These are phyloP conservation scores for Ypsolopha sequella DNA, from an alignment of 2,888 invertebrate genomes.

Conservation along the genomic window DNA sequence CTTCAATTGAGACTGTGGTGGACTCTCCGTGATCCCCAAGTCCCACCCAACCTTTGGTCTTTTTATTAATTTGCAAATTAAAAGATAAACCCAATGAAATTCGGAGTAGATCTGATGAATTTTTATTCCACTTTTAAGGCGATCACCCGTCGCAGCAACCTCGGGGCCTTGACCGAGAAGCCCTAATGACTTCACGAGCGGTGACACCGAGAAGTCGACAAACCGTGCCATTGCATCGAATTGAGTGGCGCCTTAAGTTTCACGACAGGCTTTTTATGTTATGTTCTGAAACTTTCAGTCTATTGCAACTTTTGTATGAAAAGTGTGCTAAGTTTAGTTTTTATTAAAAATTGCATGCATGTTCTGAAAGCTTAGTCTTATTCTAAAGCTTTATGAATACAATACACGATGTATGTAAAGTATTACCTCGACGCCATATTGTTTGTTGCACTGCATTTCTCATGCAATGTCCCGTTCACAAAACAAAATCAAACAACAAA, in stretches of 20 bases:
- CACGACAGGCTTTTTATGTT: background rate
- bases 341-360: too few relatives aligned
- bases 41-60: too few relatives aligned
- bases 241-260: background rate
- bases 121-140: background rate
- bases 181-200: slow-evolving; percentile 8
- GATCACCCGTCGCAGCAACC: slow-evolving; percentile 1
- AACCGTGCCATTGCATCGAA: background rate
- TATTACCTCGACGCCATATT: slow-evolving; percentile 44
- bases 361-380: too few relatives aligned
- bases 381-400: background rate
- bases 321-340: too few relatives aligned
- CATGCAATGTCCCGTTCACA: slow-evolving; percentile 64
- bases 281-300: background rate
- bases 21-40: too few relatives aligned
- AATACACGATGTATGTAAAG: slow-evolving; percentile 8
- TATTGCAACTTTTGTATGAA: too few relatives aligned
- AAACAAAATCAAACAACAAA: slow-evolving; percentile 65
- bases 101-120: too few relatives aligned
- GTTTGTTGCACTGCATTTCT: slow-evolving; percentile 59
- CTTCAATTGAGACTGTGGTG: too few relatives aligned
- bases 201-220: background rate
- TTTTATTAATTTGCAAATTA: too few relatives aligned
- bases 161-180: slow-evolving; percentile 6
- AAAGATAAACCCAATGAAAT: too few relatives aligned